Conservation (phyloP, 2,113 vertebrate species). For the Erythrolamprus reginae region DNA sequence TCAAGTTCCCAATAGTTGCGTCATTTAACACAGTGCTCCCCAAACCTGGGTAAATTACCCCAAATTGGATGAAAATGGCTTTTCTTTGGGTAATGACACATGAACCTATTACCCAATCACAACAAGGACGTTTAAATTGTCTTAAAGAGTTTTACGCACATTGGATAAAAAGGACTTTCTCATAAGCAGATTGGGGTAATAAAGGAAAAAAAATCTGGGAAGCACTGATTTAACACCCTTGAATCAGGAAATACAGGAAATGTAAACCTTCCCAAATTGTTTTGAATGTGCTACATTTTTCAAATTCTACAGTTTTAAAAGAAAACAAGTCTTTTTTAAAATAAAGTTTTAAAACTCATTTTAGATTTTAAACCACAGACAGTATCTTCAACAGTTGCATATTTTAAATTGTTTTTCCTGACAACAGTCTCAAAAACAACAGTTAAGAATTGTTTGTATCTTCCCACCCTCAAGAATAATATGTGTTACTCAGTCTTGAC, state of each 20-base stretch:
- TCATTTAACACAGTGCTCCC: not conserved
- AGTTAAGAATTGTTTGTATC: not conserved
- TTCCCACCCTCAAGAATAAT: not conserved
- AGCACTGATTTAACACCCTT: not conserved
- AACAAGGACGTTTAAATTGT: not conserved
- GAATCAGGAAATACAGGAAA: not conserved
- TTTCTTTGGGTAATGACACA: not conserved
- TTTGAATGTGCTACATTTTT: not conserved
- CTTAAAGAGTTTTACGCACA: not conserved
- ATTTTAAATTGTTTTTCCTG: not conserved
- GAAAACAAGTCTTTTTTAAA: not conserved
- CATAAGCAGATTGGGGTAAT: not conserved
- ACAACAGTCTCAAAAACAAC: not conserved
- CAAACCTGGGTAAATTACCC: not conserved
- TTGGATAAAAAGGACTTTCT: not conserved
- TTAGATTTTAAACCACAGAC: too few species aligned
- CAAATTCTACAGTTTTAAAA: not conserved
- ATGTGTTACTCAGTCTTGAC: not conserved
- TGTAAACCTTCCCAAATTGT: not conserved
- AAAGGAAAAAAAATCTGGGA: not conserved
- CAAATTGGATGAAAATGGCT: not conserved
- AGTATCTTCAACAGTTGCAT: not conserved
- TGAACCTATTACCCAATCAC: not conserved
- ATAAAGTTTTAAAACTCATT: not conserved
- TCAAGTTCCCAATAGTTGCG: not conserved